These are phyloP conservation scores for Eremobia ochroleuca DNA, from an alignment of 2,888 invertebrate species.

Conservation along the genomic window DNA sequence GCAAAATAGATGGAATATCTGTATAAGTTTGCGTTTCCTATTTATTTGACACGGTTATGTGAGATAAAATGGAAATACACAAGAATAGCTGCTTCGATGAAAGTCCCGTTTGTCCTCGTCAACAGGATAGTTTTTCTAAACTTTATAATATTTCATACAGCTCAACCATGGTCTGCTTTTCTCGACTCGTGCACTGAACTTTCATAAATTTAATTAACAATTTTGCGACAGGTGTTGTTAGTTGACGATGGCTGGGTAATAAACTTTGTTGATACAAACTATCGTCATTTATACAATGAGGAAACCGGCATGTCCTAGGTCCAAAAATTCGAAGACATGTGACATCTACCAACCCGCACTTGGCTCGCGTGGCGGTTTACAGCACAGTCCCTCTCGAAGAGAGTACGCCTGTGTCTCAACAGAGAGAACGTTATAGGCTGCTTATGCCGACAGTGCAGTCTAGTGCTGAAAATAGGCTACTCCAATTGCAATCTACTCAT, in stretches of 20 bases:
- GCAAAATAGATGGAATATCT: slow-evolving; percentile 27
- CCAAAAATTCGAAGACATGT: no score
- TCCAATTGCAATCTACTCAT: not conserved
- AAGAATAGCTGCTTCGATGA: not conserved
- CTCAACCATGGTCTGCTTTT: not conserved
- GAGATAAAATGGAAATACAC: not conserved
- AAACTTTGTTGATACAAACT: slow-evolving; percentile 3
- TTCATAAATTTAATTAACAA: not conserved
- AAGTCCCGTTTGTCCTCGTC: not conserved
- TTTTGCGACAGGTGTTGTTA: not conserved
- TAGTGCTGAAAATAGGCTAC: not conserved
- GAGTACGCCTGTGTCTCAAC: no score
- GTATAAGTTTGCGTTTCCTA: slow-evolving; percentile 7
- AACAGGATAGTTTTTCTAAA: slow-evolving; percentile 5
- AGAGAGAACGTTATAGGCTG: no score
- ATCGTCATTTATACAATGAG: not conserved
- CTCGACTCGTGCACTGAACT: not conserved
- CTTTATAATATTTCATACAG: not conserved
- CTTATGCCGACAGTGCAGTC: not conserved
- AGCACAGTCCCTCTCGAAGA: no score
- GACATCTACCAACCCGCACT: no score
- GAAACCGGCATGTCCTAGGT: no score
- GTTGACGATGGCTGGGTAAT: not conserved
- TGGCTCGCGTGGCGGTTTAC: no score
- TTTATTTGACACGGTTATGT: not conserved